phyloP scores from a whole-genome alignment of 2,888 invertebrate genomes.

The Drosophila birchii region DNA sequence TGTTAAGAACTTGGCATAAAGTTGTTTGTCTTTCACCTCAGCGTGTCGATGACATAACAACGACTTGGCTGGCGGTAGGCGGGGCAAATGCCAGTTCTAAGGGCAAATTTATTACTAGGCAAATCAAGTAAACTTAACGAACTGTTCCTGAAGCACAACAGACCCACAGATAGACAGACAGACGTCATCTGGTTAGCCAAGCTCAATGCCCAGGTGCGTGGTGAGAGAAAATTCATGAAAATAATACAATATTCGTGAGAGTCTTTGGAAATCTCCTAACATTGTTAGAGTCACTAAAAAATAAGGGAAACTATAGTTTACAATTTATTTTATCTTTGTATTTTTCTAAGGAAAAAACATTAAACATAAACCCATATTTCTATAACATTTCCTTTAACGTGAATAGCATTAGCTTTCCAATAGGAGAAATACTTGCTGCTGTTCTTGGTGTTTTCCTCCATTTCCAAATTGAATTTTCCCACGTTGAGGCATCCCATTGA shows the following conservation, averaged over 20 bases:
- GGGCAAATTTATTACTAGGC: conserved; percentile 57
- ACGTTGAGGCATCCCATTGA: conserved; percentile 4
- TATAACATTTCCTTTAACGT: not conserved
- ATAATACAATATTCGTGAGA: too few species aligned
- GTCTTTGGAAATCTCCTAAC: not conserved
- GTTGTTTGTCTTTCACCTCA: conserved; percentile 76
- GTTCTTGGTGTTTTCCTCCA: conserved; percentile 5
- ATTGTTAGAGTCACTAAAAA: not conserved
- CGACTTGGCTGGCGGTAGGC: conserved; percentile 28
- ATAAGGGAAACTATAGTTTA: not conserved
- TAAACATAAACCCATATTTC: too few species aligned
- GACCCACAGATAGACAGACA: conserved; percentile 5
- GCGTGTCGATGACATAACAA: conserved; percentile 73
- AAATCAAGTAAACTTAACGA: conserved; percentile 71
- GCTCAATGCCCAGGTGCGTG: conserved; percentile 1
- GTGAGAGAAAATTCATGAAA: not conserved
- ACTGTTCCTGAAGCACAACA: conserved; percentile 48
- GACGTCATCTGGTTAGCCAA: conserved; percentile 8
- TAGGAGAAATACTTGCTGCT: too few species aligned
- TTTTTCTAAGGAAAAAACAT: too few species aligned
- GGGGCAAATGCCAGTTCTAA: not conserved
- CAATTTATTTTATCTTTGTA: too few species aligned
- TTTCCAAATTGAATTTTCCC: conserved; percentile 33
- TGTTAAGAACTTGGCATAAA: conserved; percentile 76
- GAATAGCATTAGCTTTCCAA: not conserved